These are phyloP conservation scores for Chaetophractus vellerosus DNA, from an alignment of 2,797 vertebrate genomes.

Conservation along the genomic window DNA sequence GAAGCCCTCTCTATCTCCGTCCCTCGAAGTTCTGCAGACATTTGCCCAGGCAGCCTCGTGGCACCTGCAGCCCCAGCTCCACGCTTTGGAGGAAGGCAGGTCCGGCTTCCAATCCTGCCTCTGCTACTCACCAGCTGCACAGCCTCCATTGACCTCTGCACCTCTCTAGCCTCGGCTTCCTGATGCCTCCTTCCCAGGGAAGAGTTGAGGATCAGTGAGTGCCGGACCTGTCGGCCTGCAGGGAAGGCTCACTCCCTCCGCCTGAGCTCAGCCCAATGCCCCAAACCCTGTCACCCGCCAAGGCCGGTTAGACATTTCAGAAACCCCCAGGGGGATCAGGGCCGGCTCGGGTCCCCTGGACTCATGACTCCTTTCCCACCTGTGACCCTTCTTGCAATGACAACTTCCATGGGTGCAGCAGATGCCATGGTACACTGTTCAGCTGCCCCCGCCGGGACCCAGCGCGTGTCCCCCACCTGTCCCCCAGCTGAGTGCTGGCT, in stretches of 20 bases:
- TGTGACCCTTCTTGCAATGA: not conserved
- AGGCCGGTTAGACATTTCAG: not conserved
- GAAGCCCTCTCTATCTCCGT: not conserved
- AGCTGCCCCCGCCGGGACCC: not conserved
- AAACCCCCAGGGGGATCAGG: not conserved
- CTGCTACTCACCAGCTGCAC: not conserved
- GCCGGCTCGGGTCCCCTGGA: too few relatives aligned
- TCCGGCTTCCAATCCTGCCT: not conserved
- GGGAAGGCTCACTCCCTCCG: not conserved
- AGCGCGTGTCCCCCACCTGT: not conserved
- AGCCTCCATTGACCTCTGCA: not conserved
- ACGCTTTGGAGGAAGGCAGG: not conserved
- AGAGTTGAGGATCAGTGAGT: not conserved
- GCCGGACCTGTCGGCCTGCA: too few relatives aligned
- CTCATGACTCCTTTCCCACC: too few relatives aligned
- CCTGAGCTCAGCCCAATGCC: not conserved
- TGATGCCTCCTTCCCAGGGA: not conserved
- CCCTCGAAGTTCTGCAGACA: not conserved
- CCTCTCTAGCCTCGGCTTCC: not conserved
- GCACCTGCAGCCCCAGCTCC: not conserved
- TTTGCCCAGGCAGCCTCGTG: not conserved
- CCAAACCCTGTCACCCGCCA: not conserved
- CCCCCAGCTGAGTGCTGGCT: not conserved
- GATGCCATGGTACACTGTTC: not conserved
- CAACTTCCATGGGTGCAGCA: too few relatives aligned